These are phyloP conservation scores for Rhinoderma darwinii DNA, from an alignment of 2,113 vertebrate genomes.

Conservation along the genomic window DNA sequence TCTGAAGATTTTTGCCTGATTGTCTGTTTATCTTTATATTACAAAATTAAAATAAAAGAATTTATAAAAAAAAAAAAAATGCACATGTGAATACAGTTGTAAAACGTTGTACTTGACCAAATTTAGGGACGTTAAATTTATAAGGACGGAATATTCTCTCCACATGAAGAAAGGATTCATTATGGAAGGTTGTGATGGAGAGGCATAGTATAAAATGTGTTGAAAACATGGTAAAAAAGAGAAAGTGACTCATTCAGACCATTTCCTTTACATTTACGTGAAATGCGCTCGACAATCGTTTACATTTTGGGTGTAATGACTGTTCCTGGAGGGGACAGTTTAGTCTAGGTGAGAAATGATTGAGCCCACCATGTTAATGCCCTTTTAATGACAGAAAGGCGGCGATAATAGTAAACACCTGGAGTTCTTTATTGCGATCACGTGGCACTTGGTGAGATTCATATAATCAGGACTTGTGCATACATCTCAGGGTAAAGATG, in stretches of 20 bases:
- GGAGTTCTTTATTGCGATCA: conserved; percentile 50
- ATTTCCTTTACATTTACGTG: background rate
- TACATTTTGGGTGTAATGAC: background rate
- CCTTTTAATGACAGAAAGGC: conserved; percentile 23
- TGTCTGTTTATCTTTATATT: too few species aligned
- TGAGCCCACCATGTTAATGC: conserved; percentile 14
- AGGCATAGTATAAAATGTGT: background rate
- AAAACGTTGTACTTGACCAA: too few species aligned
- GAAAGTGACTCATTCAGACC: background rate
- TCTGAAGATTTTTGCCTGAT: too few species aligned
- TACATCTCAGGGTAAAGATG: conserved; percentile 2
- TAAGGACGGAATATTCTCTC: background rate
- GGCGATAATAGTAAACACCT: conserved; percentile 47
- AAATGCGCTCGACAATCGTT: background rate
- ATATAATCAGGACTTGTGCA: conserved; percentile 25
- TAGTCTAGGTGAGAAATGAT: conserved; percentile 24
- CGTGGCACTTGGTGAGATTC: conserved; percentile 15
- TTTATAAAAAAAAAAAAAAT: too few species aligned
- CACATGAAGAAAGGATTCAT: background rate
- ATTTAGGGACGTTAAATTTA: background rate
- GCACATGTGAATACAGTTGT: too few species aligned
- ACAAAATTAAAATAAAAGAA: too few species aligned
- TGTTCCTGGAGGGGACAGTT: conserved; percentile 17
- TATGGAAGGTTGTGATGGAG: background rate
- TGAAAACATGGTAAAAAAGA: background rate